phyloP scores from a whole-genome alignment of 1,140 invertebrate species.

The Anadara kagoshimensis region DNA sequence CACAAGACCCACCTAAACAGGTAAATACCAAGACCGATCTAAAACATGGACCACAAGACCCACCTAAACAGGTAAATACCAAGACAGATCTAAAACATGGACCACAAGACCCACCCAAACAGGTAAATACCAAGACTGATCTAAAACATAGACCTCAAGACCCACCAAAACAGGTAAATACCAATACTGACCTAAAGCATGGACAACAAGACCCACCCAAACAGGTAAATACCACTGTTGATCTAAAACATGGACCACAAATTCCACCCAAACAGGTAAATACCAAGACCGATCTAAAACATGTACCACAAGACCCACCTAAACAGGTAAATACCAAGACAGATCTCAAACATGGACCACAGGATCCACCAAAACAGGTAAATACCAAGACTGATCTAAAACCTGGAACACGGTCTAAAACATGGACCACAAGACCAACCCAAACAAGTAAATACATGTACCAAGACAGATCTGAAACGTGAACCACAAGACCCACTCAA shows the following conservation, averaged over 20 bases:
- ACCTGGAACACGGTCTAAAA: no score
- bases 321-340: no score
- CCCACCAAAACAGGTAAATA: slow-evolving; percentile 90
- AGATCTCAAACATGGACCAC: no score
- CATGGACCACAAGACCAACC: slow-evolving; percentile 93
- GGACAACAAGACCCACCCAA: no score
- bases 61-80: slow-evolving; percentile 90
- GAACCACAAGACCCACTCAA: slow-evolving; percentile 93
- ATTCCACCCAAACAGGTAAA: no score
- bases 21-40: slow-evolving; percentile 69
- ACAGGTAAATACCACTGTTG: no score
- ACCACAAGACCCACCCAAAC: slow-evolving; percentile 87
- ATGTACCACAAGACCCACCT: no score
- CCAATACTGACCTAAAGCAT: slow-evolving; percentile 89
- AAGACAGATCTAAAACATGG: slow-evolving; percentile 89
- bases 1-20: slow-evolving; percentile 95
- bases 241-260: no score
- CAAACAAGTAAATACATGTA: slow-evolving; percentile 86
- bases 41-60: slow-evolving; percentile 81
- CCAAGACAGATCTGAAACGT: not conserved
- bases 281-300: no score
- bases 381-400: slow-evolving; percentile 90
- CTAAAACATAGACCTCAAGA: no score
- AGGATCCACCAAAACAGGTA: slow-evolving; percentile 79
- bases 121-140: slow-evolving; percentile 90